phyloP scores from a whole-genome alignment of 2,888 invertebrate species.

The Mythimna loreyi region DNA sequence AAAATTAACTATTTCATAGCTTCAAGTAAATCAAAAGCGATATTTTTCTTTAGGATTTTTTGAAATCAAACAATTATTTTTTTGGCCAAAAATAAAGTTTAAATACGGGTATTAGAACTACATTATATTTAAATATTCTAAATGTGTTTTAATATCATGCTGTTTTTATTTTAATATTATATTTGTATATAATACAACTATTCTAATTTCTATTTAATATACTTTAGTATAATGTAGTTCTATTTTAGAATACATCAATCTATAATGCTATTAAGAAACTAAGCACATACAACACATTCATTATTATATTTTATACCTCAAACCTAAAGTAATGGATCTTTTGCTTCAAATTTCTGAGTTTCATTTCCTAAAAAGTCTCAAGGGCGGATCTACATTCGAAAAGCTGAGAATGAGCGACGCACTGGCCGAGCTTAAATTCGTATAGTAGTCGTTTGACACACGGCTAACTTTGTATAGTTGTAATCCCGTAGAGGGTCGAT shows the following conservation, averaged over 20 bases:
- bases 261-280: constrained; percentile 35
- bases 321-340: constrained; percentile 15
- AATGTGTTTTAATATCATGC: constrained; percentile 13
- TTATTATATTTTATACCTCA: constrained; percentile 13
- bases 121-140: constrained; percentile 31
- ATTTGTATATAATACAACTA: background rate
- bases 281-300: constrained; percentile 41
- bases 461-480: too few species aligned
- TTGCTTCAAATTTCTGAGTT: constrained; percentile 23
- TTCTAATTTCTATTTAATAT: background rate
- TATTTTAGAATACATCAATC: constrained; percentile 27
- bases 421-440: too few species aligned
- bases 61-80: background rate
- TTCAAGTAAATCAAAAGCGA: background rate
- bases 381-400: too few species aligned
- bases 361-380: too few species aligned
- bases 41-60: constrained; percentile 5
- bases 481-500: too few species aligned
- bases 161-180: background rate
- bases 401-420: too few species aligned
- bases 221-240: constrained; percentile 47
- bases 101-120: constrained; percentile 55
- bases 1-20: constrained; percentile 34
- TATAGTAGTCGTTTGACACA: too few species aligned
- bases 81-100: constrained; percentile 5